These are phyloP conservation scores for Apodemia zela DNA, from an alignment of 2,888 invertebrate genomes.

Conservation along the genomic window DNA sequence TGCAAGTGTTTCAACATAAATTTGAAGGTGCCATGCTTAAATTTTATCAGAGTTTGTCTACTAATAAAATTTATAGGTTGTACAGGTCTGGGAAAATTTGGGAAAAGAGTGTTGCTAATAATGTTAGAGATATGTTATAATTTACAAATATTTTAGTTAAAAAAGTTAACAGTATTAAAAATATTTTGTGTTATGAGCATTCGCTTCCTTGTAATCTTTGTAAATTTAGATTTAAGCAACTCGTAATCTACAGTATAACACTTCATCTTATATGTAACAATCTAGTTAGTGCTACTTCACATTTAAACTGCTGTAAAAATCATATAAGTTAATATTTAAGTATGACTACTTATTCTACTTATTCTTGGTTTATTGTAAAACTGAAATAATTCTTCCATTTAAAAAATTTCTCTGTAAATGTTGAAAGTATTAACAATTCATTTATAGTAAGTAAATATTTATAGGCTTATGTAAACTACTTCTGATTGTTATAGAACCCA, in stretches of 20 bases:
- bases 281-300: too few species aligned
- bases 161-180: neutral
- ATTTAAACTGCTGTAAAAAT: too few species aligned
- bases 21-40: slow-evolving; percentile 77
- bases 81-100: slow-evolving; percentile 72
- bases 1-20: slow-evolving; percentile 70
- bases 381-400: too few species aligned
- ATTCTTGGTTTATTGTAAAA: too few species aligned
- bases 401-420: too few species aligned
- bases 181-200: neutral
- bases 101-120: slow-evolving; percentile 60
- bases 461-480: too few species aligned
- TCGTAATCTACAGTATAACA: neutral
- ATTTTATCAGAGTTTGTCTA: slow-evolving; percentile 66
- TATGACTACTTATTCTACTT: too few species aligned
- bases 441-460: too few species aligned
- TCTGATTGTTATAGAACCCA: too few species aligned
- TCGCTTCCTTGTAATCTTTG: neutral
- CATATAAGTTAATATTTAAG: too few species aligned
- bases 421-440: too few species aligned
- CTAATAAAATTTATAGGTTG: slow-evolving; percentile 68
- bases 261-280: too few species aligned
- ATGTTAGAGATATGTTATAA: slow-evolving; percentile 59
- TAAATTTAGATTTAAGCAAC: neutral
- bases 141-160: neutral